These are phyloP conservation scores for Rosalia funebris DNA, from an alignment of 2,888 invertebrate species.

Conservation along the genomic window DNA sequence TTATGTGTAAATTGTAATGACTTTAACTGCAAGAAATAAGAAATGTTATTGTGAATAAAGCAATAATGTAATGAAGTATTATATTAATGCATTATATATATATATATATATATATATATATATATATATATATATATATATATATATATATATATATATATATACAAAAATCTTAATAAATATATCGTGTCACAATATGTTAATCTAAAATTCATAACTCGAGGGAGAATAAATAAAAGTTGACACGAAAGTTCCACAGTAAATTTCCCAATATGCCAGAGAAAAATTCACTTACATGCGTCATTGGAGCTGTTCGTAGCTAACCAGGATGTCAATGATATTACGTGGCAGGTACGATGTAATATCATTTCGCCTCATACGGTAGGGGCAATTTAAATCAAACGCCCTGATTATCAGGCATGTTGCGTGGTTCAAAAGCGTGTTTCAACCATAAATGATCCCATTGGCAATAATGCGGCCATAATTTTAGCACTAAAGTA, in stretches of 20 bases:
- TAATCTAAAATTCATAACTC: no score
- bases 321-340: constrained; percentile 49
- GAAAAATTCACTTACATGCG: constrained; percentile 48
- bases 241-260: constrained; percentile 39
- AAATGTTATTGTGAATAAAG: no score
- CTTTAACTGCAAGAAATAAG: no score
- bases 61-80: no score
- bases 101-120: no score
- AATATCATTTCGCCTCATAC: constrained; percentile 39
- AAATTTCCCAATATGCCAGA: constrained; percentile 39
- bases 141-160: no score
- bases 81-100: no score
- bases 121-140: no score
- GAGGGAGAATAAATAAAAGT: no score
- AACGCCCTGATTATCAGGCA: constrained; percentile 34
- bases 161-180: no score
- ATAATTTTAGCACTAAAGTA: constrained; percentile 16
- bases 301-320: constrained; percentile 38
- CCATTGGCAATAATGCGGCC: constrained; percentile 6
- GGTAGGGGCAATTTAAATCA: constrained; percentile 41
- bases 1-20: no score
- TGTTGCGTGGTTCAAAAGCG: background rate
- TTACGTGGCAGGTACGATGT: constrained; percentile 49
- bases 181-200: no score
- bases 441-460: background rate